Conservation (phyloP, 2,888 invertebrate species). For the Drosophila mayaguana region DNA sequence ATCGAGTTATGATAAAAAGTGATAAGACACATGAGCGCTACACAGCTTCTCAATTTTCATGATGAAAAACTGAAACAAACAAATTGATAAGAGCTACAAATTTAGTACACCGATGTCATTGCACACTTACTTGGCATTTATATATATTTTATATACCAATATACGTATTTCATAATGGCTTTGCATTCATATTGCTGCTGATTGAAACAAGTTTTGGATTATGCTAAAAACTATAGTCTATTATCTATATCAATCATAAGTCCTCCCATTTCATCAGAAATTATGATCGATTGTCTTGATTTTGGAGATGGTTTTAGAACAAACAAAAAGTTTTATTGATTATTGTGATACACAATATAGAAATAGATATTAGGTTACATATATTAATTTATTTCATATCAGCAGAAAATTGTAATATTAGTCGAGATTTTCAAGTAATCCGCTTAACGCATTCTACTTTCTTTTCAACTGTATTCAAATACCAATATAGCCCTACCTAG, state of each 20-base stretch:
- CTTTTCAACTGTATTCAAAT: not conserved
- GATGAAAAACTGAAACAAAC: slow-evolving; percentile 26
- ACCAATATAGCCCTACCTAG: not conserved
- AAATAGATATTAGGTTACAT: not conserved
- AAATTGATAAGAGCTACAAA: not conserved
- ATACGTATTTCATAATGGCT: no score
- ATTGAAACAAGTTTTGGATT: no score
- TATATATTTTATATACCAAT: not conserved
- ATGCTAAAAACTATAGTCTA: no score
- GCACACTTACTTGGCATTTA: not conserved
- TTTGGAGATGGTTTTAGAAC: no score
- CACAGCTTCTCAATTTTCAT: slow-evolving; percentile 52
- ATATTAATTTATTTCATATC: not conserved
- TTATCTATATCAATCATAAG: no score
- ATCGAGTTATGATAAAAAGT: slow-evolving; percentile 4
- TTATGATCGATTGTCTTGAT: no score
- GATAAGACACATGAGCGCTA: slow-evolving; percentile 20
- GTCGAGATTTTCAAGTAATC: not conserved
- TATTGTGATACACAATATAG: not conserved
- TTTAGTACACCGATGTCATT: not conserved
- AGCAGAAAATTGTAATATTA: not conserved
- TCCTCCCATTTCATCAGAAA: no score
- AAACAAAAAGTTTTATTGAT: no score
- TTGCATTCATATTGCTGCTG: no score
- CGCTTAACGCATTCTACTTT: not conserved